Base-by-base conservation (phyloP, 2,888 invertebrate genomes). In the Cheilosia impressa region DNA sequence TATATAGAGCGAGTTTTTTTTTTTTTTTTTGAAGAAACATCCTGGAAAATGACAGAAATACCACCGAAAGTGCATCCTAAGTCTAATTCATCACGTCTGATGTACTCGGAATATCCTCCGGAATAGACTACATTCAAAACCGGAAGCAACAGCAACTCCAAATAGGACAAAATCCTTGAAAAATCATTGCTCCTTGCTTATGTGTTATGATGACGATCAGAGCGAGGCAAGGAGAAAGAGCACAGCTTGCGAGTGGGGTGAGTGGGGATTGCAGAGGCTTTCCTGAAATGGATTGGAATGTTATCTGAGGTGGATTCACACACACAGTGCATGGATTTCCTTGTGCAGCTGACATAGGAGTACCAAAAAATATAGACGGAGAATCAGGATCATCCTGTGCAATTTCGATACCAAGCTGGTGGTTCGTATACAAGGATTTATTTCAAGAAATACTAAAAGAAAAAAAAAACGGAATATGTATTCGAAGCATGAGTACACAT, bases 11-110 rank as follows among this genome's bases (percentile, higher is more conserved):
- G 15, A 13, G 7, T 55, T 17, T 31, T 17, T 65, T n/a, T 10
- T 1, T 1, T 58, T n/a, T 52, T 57, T 27, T 24, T 43, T 43
- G 47, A 24, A 19, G 71, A 43, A 24, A 24, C 52, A 52, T 52
- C 41, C 47, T 45, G 17, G 27, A 34, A 34, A 57, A 68, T 55
- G 27, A 47, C 19, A 71, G 34, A 47, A 60, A 60, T 62, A 62
- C 62, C 52, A 72, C 43, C 27, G 38, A 31, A 73, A 62, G 75
- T 80, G 80, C 75, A 75, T 75, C 84, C 75, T n/a, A 58, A 65
- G 75, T 81, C 85, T 85, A 81, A 85, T 85, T 85, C 85, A 81
- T 85, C 85, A 85, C 85, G 85, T 85, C 60, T 85, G 53, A 60
- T 76, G 65, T 53, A 80, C 38, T 80, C 50, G 66, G 72, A 81